Conservation (phyloP, 2,797 vertebrate species). For the Microctenopoma lineatum region DNA sequence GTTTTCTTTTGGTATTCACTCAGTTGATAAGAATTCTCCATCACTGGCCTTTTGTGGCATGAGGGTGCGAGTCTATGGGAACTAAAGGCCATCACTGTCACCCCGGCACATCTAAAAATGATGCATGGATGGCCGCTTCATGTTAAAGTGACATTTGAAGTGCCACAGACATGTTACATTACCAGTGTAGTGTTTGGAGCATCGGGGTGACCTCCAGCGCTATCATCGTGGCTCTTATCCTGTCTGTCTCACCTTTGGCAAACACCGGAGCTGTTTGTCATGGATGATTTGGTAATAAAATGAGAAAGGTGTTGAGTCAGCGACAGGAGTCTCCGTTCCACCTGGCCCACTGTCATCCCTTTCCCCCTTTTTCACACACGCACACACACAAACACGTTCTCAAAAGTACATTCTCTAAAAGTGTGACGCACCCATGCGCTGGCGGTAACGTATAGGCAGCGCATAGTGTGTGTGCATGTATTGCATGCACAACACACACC, state of each 20-base stretch:
- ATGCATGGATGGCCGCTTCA: conserved; percentile 73
- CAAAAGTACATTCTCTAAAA: conserved; percentile 30
- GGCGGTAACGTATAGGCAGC: conserved; percentile 1
- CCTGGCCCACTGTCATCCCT: conserved; percentile 79
- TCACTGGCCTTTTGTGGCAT: conserved; percentile 52
- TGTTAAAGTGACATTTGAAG: conserved; percentile 74
- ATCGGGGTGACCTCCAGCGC: conserved; percentile 70
- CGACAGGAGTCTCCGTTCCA: conserved; percentile 81
- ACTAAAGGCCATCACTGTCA: conserved; percentile 73
- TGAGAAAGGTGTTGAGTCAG: conserved; percentile 86
- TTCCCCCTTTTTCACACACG: conserved; percentile 55
- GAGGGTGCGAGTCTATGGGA: conserved; percentile 54
- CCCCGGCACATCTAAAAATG: conserved; percentile 60
- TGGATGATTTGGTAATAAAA: conserved; percentile 87
- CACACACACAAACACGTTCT: conserved; percentile 12
- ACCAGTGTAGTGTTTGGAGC: conserved; percentile 67
- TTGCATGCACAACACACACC: conserved; percentile 11
- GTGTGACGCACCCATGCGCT: conserved; percentile 15
- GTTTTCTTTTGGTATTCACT: conserved; percentile 69
- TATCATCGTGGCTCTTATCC: conserved; percentile 66
- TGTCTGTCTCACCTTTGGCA: conserved; percentile 75
- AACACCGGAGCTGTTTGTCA: conserved; percentile 81
- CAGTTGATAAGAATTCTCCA: conserved; percentile 65
- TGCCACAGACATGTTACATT: conserved; percentile 73
- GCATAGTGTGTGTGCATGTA: conserved; percentile 4